Percentiles rank a stretch among this genome's conserved stretches.
Evolutionary conservation across 2,113 vertebrate species (phyloP).

Genomic region (Syrmaticus mikado): DNA sequence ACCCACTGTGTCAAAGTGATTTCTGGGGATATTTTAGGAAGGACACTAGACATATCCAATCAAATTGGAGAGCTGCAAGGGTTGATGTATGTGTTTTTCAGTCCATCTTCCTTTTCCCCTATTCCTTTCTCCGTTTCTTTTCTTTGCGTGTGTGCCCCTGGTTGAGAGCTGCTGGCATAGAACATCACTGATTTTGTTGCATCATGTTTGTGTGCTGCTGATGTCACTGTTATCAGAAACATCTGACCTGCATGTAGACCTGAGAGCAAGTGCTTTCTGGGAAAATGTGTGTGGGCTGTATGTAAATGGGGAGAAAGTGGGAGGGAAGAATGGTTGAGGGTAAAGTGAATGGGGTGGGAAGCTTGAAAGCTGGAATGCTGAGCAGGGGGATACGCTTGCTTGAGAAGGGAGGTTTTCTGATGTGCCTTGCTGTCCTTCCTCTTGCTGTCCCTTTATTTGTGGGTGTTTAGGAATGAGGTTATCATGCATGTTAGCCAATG

Average conservation of each 20-base stretch:
- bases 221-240: slow-evolving; percentile 5
- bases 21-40: not conserved
- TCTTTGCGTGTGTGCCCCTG: not conserved
- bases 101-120: not conserved
- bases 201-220: slow-evolving; percentile 30
- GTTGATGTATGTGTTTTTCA: not conserved
- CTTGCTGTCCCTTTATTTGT: not conserved
- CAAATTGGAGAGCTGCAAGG: not conserved
- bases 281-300: not conserved
- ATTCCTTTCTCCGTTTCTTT: not conserved
- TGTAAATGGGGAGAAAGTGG: not conserved
- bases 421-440: slow-evolving; percentile 4
- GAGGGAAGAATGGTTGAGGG: not conserved
- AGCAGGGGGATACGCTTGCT: slow-evolving; percentile 39
- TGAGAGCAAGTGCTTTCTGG: slow-evolving; percentile 10
- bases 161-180: slow-evolving; percentile 25
- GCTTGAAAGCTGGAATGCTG: slow-evolving; percentile 44
- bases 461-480: slow-evolving; percentile 17
- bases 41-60: not conserved
- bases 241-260: not conserved
- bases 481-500: not conserved
- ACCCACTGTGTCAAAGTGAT: not conserved
- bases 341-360: not conserved
- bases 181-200: slow-evolving; percentile 3
- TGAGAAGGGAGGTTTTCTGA: slow-evolving; percentile 20